These are phyloP conservation scores for Colius striatus DNA, from an alignment of 2,113 vertebrate species.

Conservation along the genomic window DNA sequence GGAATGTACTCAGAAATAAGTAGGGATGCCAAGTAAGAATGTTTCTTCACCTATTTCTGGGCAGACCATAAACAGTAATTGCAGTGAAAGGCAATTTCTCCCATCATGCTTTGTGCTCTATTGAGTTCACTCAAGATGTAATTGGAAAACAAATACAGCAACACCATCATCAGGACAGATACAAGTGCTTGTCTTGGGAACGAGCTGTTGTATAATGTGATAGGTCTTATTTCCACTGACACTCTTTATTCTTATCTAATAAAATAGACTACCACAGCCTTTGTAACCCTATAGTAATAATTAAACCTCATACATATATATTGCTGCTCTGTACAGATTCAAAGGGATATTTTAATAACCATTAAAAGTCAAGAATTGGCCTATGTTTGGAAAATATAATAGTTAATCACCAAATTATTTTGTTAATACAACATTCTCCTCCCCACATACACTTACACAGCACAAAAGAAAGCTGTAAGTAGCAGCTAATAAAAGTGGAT, in stretches of 20 bases:
- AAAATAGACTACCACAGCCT: neutral
- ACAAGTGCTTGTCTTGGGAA: conserved; percentile 62
- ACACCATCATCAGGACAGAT: conserved; percentile 69
- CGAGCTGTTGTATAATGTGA: conserved; percentile 58
- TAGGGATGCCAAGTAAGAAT: neutral
- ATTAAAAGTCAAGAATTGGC: conserved; percentile 26
- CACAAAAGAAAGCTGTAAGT: neutral
- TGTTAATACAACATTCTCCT: neutral
- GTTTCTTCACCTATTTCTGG: conserved; percentile 42
- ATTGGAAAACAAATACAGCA: conserved; percentile 76
- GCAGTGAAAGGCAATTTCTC: conserved; percentile 66
- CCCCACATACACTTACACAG: neutral
- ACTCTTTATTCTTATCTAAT: conserved; percentile 69
- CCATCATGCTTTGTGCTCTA: conserved; percentile 61
- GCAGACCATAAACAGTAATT: conserved; percentile 57
- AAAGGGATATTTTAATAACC: conserved; percentile 52
- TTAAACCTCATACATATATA: conserved; percentile 54
- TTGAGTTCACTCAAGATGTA: conserved; percentile 73
- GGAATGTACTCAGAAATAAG: neutral
- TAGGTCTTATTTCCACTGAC: conserved; percentile 70
- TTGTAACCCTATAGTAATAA: conserved; percentile 37
- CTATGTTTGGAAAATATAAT: neutral
- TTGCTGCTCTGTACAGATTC: neutral
- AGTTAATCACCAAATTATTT: conserved; percentile 16
- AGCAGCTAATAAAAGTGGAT: neutral